Percentiles rank a stretch among this genome's conserved stretches.
These are phyloP conservation scores for Dreissena rostriformis DNA, from an alignment of 1,140 invertebrate species.

Conservation along the genomic window DNA sequence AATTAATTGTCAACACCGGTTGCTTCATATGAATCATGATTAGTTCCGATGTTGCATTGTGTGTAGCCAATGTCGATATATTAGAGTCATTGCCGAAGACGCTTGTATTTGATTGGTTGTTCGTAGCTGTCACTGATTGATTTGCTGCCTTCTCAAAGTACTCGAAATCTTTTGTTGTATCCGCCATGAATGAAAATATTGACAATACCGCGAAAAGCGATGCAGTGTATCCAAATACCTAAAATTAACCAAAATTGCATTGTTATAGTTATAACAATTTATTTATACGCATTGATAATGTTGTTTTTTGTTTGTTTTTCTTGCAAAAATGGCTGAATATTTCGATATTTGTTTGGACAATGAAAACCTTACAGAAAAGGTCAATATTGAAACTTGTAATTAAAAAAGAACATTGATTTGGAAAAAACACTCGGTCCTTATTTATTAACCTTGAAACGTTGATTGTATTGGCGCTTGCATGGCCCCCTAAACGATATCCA, in stretches of 20 bases:
- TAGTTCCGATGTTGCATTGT: neutral
- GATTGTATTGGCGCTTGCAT: too few relatives aligned
- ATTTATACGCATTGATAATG: too few relatives aligned
- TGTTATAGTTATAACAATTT: too few relatives aligned
- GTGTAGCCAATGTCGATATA: neutral
- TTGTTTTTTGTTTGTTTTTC: too few relatives aligned
- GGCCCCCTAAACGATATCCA: too few relatives aligned
- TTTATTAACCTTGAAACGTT: too few relatives aligned
- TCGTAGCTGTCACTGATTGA: too few relatives aligned
- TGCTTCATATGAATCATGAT: conserved; percentile 59
- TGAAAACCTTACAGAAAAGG: too few relatives aligned
- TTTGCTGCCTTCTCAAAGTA: neutral
- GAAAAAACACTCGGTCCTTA: too few relatives aligned
- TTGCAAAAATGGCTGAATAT: neutral
- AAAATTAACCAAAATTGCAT: neutral
- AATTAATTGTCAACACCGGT: conserved; percentile 79
- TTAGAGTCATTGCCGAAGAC: neutral
- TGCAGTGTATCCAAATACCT: conserved; percentile 34
- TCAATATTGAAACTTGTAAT: too few relatives aligned
- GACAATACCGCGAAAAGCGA: conserved; percentile 24
- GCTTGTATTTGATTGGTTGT: neutral
- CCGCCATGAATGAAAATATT: conserved; percentile 44
- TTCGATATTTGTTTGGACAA: too few relatives aligned
- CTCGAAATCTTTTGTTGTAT: conserved; percentile 36
- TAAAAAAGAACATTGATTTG: too few relatives aligned